Evolutionary conservation across 1,140 invertebrate species (phyloP), one percentile per base, ranked within the genome.

Genomic region (Choristoneura fumiferana): DNA sequence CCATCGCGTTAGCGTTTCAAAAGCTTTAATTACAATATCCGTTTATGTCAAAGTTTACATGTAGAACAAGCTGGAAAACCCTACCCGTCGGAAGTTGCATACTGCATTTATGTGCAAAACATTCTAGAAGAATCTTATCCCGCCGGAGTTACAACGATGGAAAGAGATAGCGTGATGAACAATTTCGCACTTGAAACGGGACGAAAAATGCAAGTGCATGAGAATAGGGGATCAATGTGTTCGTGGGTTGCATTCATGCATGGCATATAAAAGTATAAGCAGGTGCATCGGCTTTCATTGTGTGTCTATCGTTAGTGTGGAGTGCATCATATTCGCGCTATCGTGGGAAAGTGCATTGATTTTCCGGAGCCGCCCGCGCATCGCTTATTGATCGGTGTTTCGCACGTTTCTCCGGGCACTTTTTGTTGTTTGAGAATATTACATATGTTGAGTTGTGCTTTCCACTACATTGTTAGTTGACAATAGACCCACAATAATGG

Each of bases 221-320:
- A 29, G 43, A 49, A 49, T 22, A 49, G 43, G 43, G 22, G 39
- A 43, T 52, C 57, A 65, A 60, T 63, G 66, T 57, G 17, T 62
- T 59, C 49, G 65, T 57, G 57, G 54, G n/a, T 36, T 62, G 57
- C 38, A 59, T 66, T 67, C 61, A 67, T 76, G 71, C 69, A 59
- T 61, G 60, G 58, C 73, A 79, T 85, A 86, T 82, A 86, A 69
- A 81, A 78, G 78, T 76, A 76, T 73, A 69, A 66, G 69, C 58
- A 67, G 60, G 54, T 54, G 70, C 63, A 69, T 71, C 58, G 53
- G 65, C 70, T 74, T 75, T 75, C 79, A 82, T 82, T 80, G 76
- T 68, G 55, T 58, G 65, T 71, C 64, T 59, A 69, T 67, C 55
- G 60, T 55, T 63, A 60, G 63, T 35, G 53, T 17, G 58, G 62